Base-by-base conservation (phyloP, 2,888 invertebrate genomes). In the Mesorhabditis sp. region DNA sequence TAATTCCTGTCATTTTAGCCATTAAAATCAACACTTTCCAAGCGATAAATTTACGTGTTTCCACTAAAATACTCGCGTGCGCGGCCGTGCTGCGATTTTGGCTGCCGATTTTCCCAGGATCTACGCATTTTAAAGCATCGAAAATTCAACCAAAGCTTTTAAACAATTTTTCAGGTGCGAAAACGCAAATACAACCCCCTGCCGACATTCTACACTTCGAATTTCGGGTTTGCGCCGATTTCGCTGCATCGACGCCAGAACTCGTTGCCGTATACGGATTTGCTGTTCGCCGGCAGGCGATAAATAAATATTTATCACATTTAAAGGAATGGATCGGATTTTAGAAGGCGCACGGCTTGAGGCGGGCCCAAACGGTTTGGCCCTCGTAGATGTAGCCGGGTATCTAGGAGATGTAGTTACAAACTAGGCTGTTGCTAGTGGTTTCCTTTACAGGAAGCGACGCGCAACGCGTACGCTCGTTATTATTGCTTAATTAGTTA, bases 361-460 rank as follows among this genome's bases (percentile, higher is more conserved):
- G 77, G 7, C 74, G 73, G 28, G 76, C 79, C 71, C 74, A 79
- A 45, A 79, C 74, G 6, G 74, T 74, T 65, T 79, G 79, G 15
- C 79, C 79, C 10, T 74, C 76, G 62, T 78, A 76, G 44, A 79
- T 76, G 66, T 72, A 73, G 10, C 77, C 78, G 15, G 71, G 67
- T n/a, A 64, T 66, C 4, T 44, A 43, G 43, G 28, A 61, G 4
- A 58, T 7, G 7, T 15, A 44, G 28, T 28, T 28, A 1, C 1
- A 28, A 28, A 28, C 28, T 28, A 28, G 1, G 28, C 28, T 28
- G 1, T 28, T 2, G 28, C 28, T 28, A 28, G 28, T 1, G 28
- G 2, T 28, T 1, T 28, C 2, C 28, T 28, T 28, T 1, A 28
- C 28, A 2, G 28, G 28, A 28, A 28, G 28, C 1, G 28, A 28